Evolutionary conservation across 2,113 vertebrate genomes (phyloP), one percentile per base, ranked within the genome.

Genomic region (Oxyura jamaicensis): DNA sequence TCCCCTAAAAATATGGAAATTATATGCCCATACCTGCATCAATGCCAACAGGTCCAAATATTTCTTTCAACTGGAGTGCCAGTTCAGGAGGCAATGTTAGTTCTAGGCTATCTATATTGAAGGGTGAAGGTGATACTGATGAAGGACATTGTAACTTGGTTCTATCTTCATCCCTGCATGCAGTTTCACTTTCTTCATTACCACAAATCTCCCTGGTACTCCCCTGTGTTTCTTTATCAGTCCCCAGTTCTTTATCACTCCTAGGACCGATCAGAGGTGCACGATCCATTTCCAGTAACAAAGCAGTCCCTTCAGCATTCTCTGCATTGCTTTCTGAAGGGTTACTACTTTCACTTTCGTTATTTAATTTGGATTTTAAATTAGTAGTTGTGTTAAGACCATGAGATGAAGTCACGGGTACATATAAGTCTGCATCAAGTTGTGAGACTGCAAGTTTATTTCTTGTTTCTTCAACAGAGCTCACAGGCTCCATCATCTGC

Each of bases 41-140:
- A 92, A 99, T 93, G 83, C 99, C 99, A 81, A 99, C 99, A 60
- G 99, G 99, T 35, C 99, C 99, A 96, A 99, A 99, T 92, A 99
- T 98, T 91, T 99, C 99, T 90, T 96, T 98, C 53, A 99, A 97
- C 53, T 99, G 99, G 59, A 99, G 96, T 23, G 99, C 99, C 96
- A 99, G 93, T 93, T 99, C 99, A 67, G 99, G 98, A 86, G 99
- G 98, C 31, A 99, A 98, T 63, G 98, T 98, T 87, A 99, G 96
- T 92, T 99, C 99, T 88, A 99, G 93, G 59, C 98, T 98, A 94
- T 99, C 98, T 95, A 99, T 99, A 76, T 97, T 97, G 92, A 99
- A 90, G 67, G 98, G 93, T 42, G 88, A 84, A 42, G 48, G 50
- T 41, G 91, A 96, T 35, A 73, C 33, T 74, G 95, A 77, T 16